phyloP scores from a whole-genome alignment of 92 coral and sea anemone species.

The Micromussa lordhowensis region DNA sequence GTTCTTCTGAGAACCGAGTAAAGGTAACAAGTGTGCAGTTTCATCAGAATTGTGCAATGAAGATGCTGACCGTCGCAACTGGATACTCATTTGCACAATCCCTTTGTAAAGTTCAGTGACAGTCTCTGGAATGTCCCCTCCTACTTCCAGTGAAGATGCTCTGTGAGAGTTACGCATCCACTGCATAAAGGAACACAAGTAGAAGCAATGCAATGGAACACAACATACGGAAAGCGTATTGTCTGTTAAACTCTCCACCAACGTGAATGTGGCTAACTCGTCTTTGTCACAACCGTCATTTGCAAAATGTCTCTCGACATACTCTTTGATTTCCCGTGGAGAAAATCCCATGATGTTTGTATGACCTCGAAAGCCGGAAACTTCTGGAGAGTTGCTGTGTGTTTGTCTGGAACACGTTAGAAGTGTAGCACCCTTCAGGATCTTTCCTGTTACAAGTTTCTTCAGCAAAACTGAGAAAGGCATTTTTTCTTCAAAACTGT shows the following conservation, averaged over 20 bases:
- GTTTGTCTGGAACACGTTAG: conserved; percentile 5
- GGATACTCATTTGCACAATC: conserved; percentile 2
- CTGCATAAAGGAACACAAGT: conserved; percentile 15
- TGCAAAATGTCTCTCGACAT: conserved; percentile 1
- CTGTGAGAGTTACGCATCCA: neutral
- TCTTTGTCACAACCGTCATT: neutral
- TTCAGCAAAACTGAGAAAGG: conserved; percentile 15
- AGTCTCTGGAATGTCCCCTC: neutral
- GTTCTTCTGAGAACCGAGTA: neutral
- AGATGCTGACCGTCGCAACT: neutral
- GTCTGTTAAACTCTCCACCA: conserved; percentile 14
- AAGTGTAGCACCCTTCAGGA: conserved; percentile 23
- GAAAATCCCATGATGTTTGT: conserved; percentile 29
- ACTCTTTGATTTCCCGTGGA: conserved; percentile 7
- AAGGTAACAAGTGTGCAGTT: neutral
- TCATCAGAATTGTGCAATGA: neutral
- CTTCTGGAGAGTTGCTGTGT: neutral
- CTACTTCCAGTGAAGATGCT: neutral
- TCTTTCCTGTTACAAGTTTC: conserved; percentile 23
- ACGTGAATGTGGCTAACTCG: neutral
- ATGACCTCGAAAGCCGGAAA: neutral
- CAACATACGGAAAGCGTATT: conserved; percentile 26
- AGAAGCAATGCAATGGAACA: conserved; percentile 31
- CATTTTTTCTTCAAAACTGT: conserved; percentile 32
- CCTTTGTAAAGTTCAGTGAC: conserved; percentile 23